Percentiles rank a stretch among this genome's conserved stretches.
phyloP scores from a whole-genome alignment of 2,113 vertebrate genomes.

The Hiodon alosoides region DNA sequence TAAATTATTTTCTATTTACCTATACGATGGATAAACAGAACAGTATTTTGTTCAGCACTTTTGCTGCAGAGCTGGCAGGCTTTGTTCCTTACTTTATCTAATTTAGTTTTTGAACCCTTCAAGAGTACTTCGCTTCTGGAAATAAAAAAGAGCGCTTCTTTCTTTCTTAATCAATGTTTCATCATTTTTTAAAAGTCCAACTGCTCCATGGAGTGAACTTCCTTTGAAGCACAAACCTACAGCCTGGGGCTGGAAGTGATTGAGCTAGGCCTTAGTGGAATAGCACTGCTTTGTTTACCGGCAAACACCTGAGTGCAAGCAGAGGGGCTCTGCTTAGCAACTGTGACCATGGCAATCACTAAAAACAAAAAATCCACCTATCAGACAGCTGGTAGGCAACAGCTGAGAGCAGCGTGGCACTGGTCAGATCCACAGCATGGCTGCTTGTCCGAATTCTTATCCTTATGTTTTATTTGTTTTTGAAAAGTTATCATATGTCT shows the following conservation, averaged over 20 bases:
- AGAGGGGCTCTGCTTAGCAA: conserved; percentile 31
- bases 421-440: background rate
- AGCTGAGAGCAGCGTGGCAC: background rate
- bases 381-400: background rate
- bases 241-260: conserved; percentile 44
- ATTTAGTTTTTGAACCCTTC: conserved; percentile 25
- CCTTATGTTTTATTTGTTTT: too few species aligned
- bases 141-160: conserved; percentile 27
- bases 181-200: conserved; percentile 32
- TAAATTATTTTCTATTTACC: too few species aligned
- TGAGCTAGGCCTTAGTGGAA: conserved; percentile 29
- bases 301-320: conserved; percentile 42
- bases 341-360: conserved; percentile 40
- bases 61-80: background rate
- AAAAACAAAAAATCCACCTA: conserved; percentile 30
- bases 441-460: too few species aligned
- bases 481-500: too few species aligned
- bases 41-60: background rate
- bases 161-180: conserved; percentile 47
- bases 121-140: conserved; percentile 35
- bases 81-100: conserved; percentile 5
- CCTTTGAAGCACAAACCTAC: conserved; percentile 50
- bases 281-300: conserved; percentile 20
- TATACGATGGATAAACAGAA: background rate
- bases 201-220: conserved; percentile 32